These are phyloP conservation scores for Plagodis dolabraria DNA, from an alignment of 2,888 invertebrate species.

Conservation along the genomic window DNA sequence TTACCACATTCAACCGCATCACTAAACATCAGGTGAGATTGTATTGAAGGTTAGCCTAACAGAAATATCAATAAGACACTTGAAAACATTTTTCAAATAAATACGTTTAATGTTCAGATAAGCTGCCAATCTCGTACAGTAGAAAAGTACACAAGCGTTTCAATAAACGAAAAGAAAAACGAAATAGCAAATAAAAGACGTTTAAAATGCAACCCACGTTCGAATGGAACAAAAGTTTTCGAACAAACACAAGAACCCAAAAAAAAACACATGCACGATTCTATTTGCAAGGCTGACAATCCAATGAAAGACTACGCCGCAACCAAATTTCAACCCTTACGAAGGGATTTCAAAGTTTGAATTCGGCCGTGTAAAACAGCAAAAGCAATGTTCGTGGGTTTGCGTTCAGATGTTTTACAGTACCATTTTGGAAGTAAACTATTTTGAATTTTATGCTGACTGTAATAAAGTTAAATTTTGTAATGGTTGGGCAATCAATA, in stretches of 20 bases:
- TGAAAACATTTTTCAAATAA: too few relatives aligned
- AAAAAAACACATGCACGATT: conserved; percentile 38
- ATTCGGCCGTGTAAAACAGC: conserved; percentile 1
- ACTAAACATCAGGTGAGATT: too few relatives aligned
- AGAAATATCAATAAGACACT: too few relatives aligned
- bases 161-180: conserved; percentile 10
- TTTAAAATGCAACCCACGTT: conserved; percentile 24
- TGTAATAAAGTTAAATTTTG: conserved; percentile 1
- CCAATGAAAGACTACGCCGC: conserved; percentile 43
- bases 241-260: conserved; percentile 48
- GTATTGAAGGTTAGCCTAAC: too few relatives aligned
- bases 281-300: conserved; percentile 46
- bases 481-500: conserved; percentile 8
- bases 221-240: conserved; percentile 19
- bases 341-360: conserved; percentile 15
- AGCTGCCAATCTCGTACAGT: background rate
- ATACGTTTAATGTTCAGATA: background rate
- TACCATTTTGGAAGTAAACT: background rate
- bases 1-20: too few relatives aligned
- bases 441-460: conserved; percentile 27
- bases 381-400: conserved; percentile 5
- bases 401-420: conserved; percentile 6
- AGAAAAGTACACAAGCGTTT: conserved; percentile 1
- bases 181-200: conserved; percentile 13
- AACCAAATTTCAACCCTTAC: conserved; percentile 33